Evolutionary conservation across 2,113 vertebrate genomes (phyloP).

Genomic region (Gulo gulo): DNA sequence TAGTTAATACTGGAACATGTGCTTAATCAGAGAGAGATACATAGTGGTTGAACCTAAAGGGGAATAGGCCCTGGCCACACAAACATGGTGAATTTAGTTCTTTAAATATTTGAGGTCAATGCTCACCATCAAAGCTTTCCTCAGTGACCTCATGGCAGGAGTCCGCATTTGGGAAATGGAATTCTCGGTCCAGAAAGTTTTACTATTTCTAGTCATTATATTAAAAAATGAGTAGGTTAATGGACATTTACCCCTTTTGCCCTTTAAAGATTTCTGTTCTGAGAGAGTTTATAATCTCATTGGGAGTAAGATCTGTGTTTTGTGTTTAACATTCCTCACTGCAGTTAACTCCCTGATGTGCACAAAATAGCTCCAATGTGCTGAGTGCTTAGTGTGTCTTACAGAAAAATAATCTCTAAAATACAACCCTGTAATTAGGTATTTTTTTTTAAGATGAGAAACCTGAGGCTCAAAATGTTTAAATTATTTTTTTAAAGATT

Average conservation of each 20-base stretch:
- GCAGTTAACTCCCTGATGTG: slow-evolving; percentile 1
- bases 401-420: slow-evolving; percentile 16
- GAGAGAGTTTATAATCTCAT: slow-evolving; percentile 33
- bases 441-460: neutral
- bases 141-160: neutral
- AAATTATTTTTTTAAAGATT: too few species aligned
- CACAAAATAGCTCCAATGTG: neutral
- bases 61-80: neutral
- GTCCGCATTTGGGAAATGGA: slow-evolving; percentile 23
- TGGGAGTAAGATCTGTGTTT: slow-evolving; percentile 42
- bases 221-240: slow-evolving; percentile 52
- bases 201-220: slow-evolving; percentile 44
- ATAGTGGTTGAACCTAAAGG: neutral
- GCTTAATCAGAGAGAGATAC: slow-evolving; percentile 27
- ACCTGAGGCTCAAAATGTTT: neutral
- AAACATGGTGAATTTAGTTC: slow-evolving; percentile 1
- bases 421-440: neutral
- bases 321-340: slow-evolving; percentile 39
- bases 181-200: slow-evolving; percentile 42
- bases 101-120: slow-evolving; percentile 58
- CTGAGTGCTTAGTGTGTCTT: neutral
- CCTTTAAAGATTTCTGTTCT: slow-evolving; percentile 39
- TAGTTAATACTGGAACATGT: slow-evolving; percentile 15
- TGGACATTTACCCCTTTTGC: slow-evolving; percentile 33
- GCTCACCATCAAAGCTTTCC: neutral